phyloP scores from a whole-genome alignment of 2,797 vertebrate genomes.

The Oryzias sinensis region DNA sequence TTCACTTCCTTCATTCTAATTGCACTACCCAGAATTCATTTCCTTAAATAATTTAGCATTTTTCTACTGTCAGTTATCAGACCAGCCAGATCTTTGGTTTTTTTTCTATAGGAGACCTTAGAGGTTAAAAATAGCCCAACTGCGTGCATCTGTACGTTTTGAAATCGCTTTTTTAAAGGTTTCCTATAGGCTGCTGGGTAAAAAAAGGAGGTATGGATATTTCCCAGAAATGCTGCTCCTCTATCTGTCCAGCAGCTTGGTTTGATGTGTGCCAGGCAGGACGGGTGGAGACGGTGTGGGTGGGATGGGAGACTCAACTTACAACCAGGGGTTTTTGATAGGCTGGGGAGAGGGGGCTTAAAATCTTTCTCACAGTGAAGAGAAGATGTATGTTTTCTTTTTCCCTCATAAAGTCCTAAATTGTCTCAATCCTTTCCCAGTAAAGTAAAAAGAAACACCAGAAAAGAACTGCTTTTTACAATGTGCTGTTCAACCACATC shows the following conservation, averaged over 20 bases:
- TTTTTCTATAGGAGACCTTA: too few relatives aligned
- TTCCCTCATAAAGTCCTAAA: constrained; percentile 12
- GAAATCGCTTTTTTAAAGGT: constrained; percentile 14
- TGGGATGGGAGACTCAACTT: constrained; percentile 22
- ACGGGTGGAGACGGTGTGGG: constrained; percentile 11
- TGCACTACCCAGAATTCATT: constrained; percentile 8
- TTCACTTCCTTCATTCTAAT: not conserved
- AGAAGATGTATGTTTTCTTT: constrained; percentile 30
- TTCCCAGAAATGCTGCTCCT: constrained; percentile 53
- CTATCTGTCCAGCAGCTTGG: constrained; percentile 58
- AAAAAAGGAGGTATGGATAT: constrained; percentile 51
- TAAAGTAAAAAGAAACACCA: not conserved
- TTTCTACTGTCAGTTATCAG: constrained; percentile 3
- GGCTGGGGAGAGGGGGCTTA: constrained; percentile 23
- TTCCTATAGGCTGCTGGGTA: constrained; percentile 27
- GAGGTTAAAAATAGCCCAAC: too few relatives aligned
- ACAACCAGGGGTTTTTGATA: constrained; percentile 55
- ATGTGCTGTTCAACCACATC: not conserved
- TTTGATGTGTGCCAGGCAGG: constrained; percentile 55
- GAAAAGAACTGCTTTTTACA: not conserved
- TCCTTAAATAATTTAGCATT: constrained; percentile 30
- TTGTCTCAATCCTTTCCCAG: constrained; percentile 14
- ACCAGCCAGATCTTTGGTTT: not conserved
- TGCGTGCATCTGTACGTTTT: not conserved
- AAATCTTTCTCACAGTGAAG: constrained; percentile 31